phyloP scores from a whole-genome alignment of 1,140 invertebrate genomes.

The Coenobita brevimanus region DNA sequence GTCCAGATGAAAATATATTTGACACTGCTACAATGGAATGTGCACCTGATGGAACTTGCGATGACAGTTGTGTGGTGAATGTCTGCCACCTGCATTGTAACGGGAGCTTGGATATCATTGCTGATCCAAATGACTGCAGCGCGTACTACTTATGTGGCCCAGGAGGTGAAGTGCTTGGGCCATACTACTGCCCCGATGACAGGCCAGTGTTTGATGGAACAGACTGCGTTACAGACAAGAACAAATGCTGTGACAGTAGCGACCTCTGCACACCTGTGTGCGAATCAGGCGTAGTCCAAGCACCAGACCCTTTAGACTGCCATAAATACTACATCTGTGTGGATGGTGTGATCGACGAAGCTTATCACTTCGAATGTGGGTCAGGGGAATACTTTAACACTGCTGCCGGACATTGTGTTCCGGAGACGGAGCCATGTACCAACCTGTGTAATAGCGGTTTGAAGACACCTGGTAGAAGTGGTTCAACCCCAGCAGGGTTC shows the following conservation, averaged over 20 bases:
- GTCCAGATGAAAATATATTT: neutral
- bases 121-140: neutral
- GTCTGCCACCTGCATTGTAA: constrained; percentile 25
- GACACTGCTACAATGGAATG: neutral
- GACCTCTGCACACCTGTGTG: neutral
- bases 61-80: neutral
- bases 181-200: neutral
- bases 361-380: neutral
- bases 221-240: neutral
- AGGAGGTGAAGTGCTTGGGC: neutral
- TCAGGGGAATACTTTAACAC: neutral
- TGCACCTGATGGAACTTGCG: neutral
- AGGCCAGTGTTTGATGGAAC: neutral
- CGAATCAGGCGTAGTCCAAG: neutral
- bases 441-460: too few relatives aligned
- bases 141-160: neutral
- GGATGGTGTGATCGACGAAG: neutral
- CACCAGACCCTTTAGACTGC: constrained; percentile 27
- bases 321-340: constrained; percentile 31
- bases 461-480: too few relatives aligned
- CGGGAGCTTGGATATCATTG: neutral
- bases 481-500: too few relatives aligned
- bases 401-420: neutral
- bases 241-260: neutral
- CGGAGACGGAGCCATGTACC: neutral